phyloP scores from a whole-genome alignment of 2,113 vertebrate species.

The Tachysurus fulvidraco region DNA sequence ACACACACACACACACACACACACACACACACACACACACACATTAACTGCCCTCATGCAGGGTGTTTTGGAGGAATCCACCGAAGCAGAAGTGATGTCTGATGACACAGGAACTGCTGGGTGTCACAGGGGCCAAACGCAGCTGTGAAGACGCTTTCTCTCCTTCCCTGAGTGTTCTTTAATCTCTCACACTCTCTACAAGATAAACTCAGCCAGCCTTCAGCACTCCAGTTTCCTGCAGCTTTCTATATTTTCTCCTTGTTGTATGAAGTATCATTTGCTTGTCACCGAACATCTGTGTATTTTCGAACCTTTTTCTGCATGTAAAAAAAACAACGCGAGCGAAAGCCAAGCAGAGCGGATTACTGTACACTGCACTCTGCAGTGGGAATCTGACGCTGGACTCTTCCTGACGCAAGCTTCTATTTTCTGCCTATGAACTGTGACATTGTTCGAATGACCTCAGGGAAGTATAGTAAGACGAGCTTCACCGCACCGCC shows the following conservation, averaged over 20 bases:
- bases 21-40: neutral
- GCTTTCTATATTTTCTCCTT: neutral
- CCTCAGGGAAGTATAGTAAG: slow-evolving; percentile 35
- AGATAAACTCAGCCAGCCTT: neutral
- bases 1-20: slow-evolving; percentile 41
- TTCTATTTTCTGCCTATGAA: slow-evolving; percentile 17
- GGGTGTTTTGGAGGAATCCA: slow-evolving; percentile 67
- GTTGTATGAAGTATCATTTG: neutral
- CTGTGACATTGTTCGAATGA: slow-evolving; percentile 35
- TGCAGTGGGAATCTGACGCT: slow-evolving; percentile 25
- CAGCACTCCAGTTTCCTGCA: neutral
- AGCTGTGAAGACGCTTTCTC: slow-evolving; percentile 45
- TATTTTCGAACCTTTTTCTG: neutral
- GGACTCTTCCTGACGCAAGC: slow-evolving; percentile 1
- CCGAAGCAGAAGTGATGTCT: slow-evolving; percentile 70
- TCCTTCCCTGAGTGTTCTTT: neutral
- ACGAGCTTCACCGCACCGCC: slow-evolving; percentile 11
- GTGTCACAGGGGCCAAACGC: slow-evolving; percentile 61
- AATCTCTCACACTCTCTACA: neutral
- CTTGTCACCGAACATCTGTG: neutral
- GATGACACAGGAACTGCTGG: slow-evolving; percentile 71
- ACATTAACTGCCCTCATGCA: slow-evolving; percentile 67
- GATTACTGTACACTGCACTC: slow-evolving; percentile 10
- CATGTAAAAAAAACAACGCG: neutral
- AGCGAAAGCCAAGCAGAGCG: neutral